phyloP scores from a whole-genome alignment of 2,113 vertebrate species.

The Ictalurus punctatus region DNA sequence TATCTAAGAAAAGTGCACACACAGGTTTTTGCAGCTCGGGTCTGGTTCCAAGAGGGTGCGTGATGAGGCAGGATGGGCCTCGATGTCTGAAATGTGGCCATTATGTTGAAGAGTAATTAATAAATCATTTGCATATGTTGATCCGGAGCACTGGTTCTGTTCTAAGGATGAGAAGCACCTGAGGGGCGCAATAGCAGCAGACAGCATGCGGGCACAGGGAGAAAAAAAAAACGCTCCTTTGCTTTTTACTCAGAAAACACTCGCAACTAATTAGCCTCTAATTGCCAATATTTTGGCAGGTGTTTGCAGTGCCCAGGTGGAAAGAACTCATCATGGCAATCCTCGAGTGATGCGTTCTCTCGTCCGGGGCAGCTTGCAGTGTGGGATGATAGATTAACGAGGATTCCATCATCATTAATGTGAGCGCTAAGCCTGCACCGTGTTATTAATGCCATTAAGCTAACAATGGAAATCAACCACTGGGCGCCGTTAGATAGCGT shows the following conservation, averaged over 20 bases:
- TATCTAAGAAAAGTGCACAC: conserved; percentile 71
- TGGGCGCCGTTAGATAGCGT: conserved; percentile 40
- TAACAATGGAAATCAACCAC: conserved; percentile 42
- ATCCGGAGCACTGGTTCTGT: conserved; percentile 95
- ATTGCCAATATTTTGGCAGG: conserved; percentile 99
- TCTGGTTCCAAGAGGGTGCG: conserved; percentile 67
- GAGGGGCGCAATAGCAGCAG: conserved; percentile 81
- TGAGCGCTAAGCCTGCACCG: conserved; percentile 35
- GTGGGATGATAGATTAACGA: conserved; percentile 66
- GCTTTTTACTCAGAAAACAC: conserved; percentile 99
- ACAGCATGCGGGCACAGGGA: conserved; percentile 87
- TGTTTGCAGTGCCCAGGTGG: conserved; percentile 94
- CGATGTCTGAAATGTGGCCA: conserved; percentile 87
- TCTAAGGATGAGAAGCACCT: conserved; percentile 95
- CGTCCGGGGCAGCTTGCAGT: conserved; percentile 66
- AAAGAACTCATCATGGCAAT: conserved; percentile 82
- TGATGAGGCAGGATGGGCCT: conserved; percentile 76
- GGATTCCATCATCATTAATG: conserved; percentile 51
- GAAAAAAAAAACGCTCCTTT: conserved; percentile 80
- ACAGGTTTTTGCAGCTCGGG: conserved; percentile 72
- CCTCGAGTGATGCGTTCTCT: conserved; percentile 77
- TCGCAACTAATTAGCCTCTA: conserved; percentile 99
- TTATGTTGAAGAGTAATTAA: conserved; percentile 97
- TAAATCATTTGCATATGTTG: conserved; percentile 98
- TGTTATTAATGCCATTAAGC: conserved; percentile 52